Conservation (phyloP, 2,888 invertebrate species). For the Steinernema carpocapsae region DNA sequence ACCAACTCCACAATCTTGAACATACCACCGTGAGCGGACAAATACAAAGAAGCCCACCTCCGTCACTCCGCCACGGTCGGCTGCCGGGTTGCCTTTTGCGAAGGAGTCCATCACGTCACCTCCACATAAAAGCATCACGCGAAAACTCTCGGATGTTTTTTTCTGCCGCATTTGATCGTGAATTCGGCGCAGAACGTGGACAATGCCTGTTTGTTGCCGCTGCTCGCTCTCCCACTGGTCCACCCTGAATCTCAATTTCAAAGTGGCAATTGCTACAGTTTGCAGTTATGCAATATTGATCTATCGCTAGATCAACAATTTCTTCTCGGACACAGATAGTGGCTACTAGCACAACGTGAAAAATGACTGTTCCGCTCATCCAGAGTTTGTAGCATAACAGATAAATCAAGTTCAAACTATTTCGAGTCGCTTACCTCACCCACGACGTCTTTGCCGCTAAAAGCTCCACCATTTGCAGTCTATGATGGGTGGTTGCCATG, state of each 20-base stretch:
- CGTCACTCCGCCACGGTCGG: background rate
- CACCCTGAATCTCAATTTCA: slow-evolving; percentile 32
- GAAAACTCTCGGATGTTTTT: background rate
- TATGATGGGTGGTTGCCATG: background rate
- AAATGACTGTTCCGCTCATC: no score
- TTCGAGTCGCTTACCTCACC: slow-evolving; percentile 35
- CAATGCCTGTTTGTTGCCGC: background rate
- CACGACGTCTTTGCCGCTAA: slow-evolving; percentile 21
- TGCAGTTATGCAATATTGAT: no score
- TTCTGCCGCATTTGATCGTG: background rate
- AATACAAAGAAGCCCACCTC: background rate
- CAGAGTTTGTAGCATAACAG: background rate
- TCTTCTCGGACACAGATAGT: no score
- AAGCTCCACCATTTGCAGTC: slow-evolving; percentile 36
- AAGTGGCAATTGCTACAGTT: background rate
- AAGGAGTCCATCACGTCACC: slow-evolving; percentile 25
- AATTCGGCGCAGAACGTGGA: background rate
- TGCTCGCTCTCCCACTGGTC: slow-evolving; percentile 38
- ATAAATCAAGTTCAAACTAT: background rate
- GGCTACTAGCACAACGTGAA: no score
- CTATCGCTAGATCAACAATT: no score
- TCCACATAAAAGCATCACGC: slow-evolving; percentile 25
- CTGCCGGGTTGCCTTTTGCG: background rate
- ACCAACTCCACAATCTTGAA: background rate
- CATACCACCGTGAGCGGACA: background rate